Evolutionary conservation across 2,113 vertebrate species (phyloP).

Genomic region (Triplophysa siluroides): DNA sequence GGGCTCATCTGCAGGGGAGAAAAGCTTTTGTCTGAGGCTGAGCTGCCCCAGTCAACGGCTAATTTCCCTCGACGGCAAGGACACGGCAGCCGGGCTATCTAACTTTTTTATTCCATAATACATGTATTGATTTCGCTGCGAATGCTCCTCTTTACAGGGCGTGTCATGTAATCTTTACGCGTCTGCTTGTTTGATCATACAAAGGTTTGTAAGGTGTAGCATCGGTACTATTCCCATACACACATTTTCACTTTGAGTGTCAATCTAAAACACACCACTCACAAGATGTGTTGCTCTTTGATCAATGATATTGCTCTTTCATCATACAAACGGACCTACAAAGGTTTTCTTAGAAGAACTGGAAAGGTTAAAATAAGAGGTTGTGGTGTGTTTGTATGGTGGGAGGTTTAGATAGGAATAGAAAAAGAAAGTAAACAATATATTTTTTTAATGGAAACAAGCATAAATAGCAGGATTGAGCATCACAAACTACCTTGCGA

Average conservation of each 20-base stretch:
- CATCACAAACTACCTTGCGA: too few relatives aligned
- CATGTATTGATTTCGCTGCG: slow-evolving; percentile 82
- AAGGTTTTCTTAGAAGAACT: slow-evolving; percentile 53
- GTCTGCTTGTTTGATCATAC: slow-evolving; percentile 73
- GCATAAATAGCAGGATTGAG: too few relatives aligned
- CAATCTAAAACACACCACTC: slow-evolving; percentile 54
- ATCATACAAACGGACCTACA: slow-evolving; percentile 57
- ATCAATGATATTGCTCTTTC: slow-evolving; percentile 61
- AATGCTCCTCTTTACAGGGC: slow-evolving; percentile 71
- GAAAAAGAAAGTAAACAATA: too few relatives aligned
- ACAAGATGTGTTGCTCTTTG: slow-evolving; percentile 40
- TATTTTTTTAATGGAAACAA: too few relatives aligned
- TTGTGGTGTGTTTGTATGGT: background rate
- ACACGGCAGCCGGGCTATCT: slow-evolving; percentile 71
- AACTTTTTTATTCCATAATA: slow-evolving; percentile 80
- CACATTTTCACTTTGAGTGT: slow-evolving; percentile 15
- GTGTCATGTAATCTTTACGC: slow-evolving; percentile 74
- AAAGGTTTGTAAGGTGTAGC: slow-evolving; percentile 14
- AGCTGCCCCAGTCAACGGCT: slow-evolving; percentile 78
- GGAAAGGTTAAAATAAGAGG: background rate
- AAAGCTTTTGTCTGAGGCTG: slow-evolving; percentile 76
- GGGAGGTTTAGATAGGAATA: too few relatives aligned
- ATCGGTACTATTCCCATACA: background rate
- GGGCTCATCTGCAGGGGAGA: slow-evolving; percentile 15
- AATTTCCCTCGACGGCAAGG: slow-evolving; percentile 83